Percentiles rank a stretch among this genome's conserved stretches.
phyloP scores from a whole-genome alignment of 1,140 invertebrate genomes.

The Acromyrmex charruanus region DNA sequence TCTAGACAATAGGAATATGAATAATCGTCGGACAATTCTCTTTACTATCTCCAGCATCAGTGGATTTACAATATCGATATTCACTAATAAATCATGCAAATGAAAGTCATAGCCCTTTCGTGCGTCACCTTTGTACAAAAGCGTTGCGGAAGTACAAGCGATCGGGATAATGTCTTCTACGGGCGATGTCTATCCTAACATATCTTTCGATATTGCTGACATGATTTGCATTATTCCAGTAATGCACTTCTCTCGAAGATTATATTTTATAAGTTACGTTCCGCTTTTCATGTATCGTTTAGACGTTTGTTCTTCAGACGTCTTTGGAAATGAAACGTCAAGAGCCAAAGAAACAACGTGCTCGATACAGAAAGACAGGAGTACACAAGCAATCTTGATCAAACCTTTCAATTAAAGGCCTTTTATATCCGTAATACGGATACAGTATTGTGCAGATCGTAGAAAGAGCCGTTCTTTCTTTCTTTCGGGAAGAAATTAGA shows the following conservation, averaged over 20 bases:
- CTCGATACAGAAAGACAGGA: neutral
- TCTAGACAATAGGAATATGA: slow-evolving; percentile 40
- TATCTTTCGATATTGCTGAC: neutral
- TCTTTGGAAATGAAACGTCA: neutral
- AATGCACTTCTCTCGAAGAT: neutral
- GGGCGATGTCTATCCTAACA: neutral
- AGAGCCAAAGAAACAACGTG: neutral
- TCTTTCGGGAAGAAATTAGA: neutral
- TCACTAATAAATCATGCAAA: slow-evolving; percentile 38
- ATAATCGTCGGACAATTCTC: slow-evolving; percentile 31
- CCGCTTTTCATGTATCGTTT: neutral
- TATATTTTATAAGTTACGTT: slow-evolving; percentile 2
- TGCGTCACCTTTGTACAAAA: slow-evolving; percentile 21
- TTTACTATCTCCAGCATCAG: neutral
- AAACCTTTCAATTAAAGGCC: neutral
- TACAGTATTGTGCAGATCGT: neutral
- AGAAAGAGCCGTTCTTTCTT: neutral
- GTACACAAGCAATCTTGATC: neutral
- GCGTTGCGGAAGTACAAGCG: slow-evolving; percentile 6
- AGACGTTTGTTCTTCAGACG: neutral
- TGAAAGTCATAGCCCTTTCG: neutral
- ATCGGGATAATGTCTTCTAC: neutral
- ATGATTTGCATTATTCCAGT: neutral
- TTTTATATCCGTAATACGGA: neutral
- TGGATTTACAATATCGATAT: slow-evolving; percentile 25